Base-by-base conservation (phyloP, 2,113 vertebrate species). In the Trogon surrucura region DNA sequence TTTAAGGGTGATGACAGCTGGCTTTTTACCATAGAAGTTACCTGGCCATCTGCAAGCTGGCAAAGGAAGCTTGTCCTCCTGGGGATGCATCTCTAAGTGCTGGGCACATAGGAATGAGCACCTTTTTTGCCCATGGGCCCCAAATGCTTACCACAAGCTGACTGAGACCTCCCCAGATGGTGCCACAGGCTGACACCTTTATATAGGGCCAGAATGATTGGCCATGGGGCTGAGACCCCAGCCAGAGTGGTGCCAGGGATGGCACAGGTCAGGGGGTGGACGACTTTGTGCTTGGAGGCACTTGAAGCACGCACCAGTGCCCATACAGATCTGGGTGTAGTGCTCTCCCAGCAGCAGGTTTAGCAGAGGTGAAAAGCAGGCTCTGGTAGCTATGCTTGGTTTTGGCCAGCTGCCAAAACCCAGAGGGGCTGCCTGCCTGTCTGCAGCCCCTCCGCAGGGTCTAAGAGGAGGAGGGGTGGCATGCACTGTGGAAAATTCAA, bases 141-240 rank as follows among this genome's bases (percentile, higher is more conserved):
- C 2, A 57, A 56, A 50, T 18, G 27, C 61, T 80, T 53, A 34
- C 29, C 25, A n/a, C 0, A 1, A 41, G 58, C 18, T 60, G 18
- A 56, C 18, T 0, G 0, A 56, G 73, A 36, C 15, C 10, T 29
- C 13, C 25, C 13, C 5, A 17, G 38, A 19, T 29, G 53, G 36
- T 78, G 36, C 61, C 34, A 44, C 22, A n/a, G 36, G 32, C 26
- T 75, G 77, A 61, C 19, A 22, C 27, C 34, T 51, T 16, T 36
- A 12, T 26, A 20, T 3, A 44, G 17, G 18, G 11, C 27, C 19
- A 29, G 19, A 6, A 9, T 0, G 3, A 41, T n/a, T 4, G 1
- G 56, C 16, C 1, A 0, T 38, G 34, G 62, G 48, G 34, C 58
- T 77, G 54, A 27, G 29, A 7, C 12, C 16, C 16, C 47, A 29